Evolutionary conservation across 2,113 vertebrate genomes (phyloP).

Genomic region (Tragelaphus buxtoni): DNA sequence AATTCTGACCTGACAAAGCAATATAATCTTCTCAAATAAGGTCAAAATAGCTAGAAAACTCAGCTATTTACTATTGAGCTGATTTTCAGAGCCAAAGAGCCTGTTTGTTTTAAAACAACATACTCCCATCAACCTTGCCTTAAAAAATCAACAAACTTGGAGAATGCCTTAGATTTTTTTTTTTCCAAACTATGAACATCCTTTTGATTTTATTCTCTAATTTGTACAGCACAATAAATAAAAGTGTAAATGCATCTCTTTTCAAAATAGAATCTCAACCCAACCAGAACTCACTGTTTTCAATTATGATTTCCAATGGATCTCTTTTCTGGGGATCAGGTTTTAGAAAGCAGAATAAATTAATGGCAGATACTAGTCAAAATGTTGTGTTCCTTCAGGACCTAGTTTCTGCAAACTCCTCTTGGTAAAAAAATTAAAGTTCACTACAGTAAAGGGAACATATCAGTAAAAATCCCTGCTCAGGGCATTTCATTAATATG

Average conservation of each 20-base stretch:
- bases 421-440: background rate
- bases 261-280: background rate
- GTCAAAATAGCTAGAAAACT: constrained; percentile 56
- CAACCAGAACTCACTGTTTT: background rate
- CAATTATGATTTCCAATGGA: background rate
- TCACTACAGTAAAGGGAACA: background rate
- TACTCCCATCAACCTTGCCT: background rate
- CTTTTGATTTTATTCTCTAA: constrained; percentile 12
- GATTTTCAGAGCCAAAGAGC: constrained; percentile 26
- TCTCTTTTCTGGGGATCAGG: background rate
- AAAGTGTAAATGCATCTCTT: background rate
- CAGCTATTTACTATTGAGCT: constrained; percentile 53
- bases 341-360: constrained; percentile 41
- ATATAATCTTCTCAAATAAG: constrained; percentile 67
- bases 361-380: background rate
- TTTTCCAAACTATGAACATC: background rate
- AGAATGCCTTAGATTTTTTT: background rate
- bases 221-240: background rate
- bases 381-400: background rate
- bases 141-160: background rate
- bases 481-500: background rate
- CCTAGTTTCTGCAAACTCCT: background rate
- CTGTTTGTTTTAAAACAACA: constrained; percentile 1
- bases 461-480: background rate
- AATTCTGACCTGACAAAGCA: constrained; percentile 72